Conservation (phyloP, 1,140 invertebrate genomes). For the Heliconius hermathena region DNA sequence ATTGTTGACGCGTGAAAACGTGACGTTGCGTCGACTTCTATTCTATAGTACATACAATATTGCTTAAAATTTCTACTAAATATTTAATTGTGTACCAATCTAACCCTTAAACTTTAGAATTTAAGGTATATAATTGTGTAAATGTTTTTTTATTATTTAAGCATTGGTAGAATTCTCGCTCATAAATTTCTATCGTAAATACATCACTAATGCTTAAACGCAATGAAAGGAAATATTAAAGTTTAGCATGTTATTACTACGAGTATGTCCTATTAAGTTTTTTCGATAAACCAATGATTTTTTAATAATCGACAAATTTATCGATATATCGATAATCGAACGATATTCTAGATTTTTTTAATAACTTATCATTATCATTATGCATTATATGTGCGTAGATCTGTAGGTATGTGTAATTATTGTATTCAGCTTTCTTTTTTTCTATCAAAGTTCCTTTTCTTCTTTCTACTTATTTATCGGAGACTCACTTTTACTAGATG, state of each 20-base stretch:
- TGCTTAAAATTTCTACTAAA: neutral
- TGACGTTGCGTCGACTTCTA: conserved; percentile 14
- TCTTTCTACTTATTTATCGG: too few species aligned
- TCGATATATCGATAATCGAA: conserved; percentile 24
- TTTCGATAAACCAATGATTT: conserved; percentile 19
- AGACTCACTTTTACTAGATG: too few species aligned
- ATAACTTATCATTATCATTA: too few species aligned
- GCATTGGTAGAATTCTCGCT: neutral
- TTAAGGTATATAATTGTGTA: neutral
- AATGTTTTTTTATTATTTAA: neutral
- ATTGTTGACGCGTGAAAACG: conserved; percentile 14
- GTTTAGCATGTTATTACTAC: neutral
- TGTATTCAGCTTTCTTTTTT: too few species aligned
- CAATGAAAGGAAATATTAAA: conserved; percentile 29
- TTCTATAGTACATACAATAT: neutral
- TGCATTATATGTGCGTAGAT: too few species aligned
- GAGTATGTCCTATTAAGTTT: conserved; percentile 13
- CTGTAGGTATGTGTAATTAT: too few species aligned
- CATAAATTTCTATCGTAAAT: conserved; percentile 24
- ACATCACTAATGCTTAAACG: conserved; percentile 24
- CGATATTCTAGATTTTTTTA: too few species aligned
- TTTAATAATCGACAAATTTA: neutral
- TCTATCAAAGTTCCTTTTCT: too few species aligned
- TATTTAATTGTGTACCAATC: neutral
- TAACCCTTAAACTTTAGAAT: neutral